Percentiles rank a stretch among this genome's conserved stretches.
These are phyloP conservation scores for Apodemus sylvaticus DNA, from an alignment of 2,113 vertebrate genomes.

Conservation along the genomic window DNA sequence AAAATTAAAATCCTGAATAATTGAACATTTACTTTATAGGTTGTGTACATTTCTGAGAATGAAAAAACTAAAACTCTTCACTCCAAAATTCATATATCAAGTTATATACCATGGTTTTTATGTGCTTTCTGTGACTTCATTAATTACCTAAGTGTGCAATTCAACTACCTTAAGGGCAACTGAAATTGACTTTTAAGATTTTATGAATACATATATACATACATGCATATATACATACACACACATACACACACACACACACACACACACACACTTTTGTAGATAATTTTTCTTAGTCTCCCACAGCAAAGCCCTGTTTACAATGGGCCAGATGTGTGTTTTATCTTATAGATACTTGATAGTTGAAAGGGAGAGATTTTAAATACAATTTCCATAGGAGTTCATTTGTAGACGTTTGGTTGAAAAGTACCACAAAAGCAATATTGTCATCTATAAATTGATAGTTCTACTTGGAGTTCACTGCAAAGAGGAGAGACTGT, in stretches of 20 bases:
- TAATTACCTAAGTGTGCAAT: neutral
- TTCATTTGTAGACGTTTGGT: neutral
- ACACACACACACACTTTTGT: neutral
- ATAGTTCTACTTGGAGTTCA: neutral
- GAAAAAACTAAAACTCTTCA: neutral
- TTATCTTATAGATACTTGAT: neutral
- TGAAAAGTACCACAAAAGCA: neutral
- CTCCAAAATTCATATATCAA: neutral
- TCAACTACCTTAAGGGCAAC: neutral
- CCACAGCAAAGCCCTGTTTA: neutral
- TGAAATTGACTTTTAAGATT: neutral
- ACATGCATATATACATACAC: no score
- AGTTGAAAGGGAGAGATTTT: neutral
- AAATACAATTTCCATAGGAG: neutral
- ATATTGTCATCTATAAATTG: neutral
- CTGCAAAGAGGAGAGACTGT: neutral
- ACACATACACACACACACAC: neutral
- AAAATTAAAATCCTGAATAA: neutral
- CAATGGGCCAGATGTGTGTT: neutral
- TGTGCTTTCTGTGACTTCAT: conserved; percentile 14
- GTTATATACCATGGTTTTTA: neutral
- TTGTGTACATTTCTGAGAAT: neutral
- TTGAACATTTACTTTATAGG: neutral
- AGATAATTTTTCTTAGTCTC: neutral
- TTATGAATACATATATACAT: neutral